phyloP scores from a whole-genome alignment of 2,113 vertebrate species.

The Xenopus borealis region DNA sequence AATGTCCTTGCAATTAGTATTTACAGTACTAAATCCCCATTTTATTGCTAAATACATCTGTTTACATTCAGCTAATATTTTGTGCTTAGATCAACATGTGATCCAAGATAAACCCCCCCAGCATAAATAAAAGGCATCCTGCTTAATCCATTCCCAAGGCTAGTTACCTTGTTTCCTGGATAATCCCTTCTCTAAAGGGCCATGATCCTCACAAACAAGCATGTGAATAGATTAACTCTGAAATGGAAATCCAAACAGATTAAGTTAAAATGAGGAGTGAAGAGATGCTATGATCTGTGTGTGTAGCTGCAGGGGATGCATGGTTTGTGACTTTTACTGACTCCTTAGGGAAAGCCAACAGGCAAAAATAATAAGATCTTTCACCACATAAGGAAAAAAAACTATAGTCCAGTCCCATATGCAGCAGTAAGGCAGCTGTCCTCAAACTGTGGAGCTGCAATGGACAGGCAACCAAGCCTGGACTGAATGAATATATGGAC shows the following conservation, averaged over 20 bases:
- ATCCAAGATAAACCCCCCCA: conserved; percentile 35
- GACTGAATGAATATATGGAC: no score
- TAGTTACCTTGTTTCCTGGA: conserved; percentile 30
- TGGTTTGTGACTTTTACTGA: no score
- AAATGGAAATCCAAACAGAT: background rate
- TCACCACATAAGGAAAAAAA: no score
- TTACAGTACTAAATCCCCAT: background rate
- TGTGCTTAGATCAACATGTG: conserved; percentile 9
- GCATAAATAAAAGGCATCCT: conserved; percentile 41
- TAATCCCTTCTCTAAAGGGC: conserved; percentile 28
- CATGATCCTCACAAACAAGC: conserved; percentile 6
- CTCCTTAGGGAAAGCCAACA: no score
- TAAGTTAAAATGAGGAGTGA: background rate
- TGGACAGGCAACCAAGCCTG: no score
- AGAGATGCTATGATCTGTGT: background rate
- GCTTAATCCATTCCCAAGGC: conserved; percentile 38
- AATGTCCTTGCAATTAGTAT: background rate
- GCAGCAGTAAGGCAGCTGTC: no score
- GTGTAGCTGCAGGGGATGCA: no score
- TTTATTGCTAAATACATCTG: background rate
- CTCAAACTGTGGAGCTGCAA: no score
- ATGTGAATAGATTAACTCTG: conserved; percentile 25
- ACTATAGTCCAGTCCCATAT: no score
- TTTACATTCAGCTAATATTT: background rate
- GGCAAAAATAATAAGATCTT: no score